phyloP scores from a whole-genome alignment of 1,140 invertebrate species.

The Camponotus vicinus region DNA sequence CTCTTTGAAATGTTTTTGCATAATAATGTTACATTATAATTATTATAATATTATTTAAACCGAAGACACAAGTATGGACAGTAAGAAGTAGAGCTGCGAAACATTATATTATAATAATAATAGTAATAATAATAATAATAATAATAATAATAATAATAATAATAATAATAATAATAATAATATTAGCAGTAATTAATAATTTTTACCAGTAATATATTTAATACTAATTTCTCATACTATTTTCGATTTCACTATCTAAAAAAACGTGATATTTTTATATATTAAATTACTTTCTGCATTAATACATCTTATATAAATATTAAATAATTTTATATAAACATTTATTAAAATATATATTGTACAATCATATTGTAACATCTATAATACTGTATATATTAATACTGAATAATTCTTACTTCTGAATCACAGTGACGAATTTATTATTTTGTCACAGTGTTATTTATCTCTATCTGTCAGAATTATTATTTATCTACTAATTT shows the following conservation, averaged over 20 bases:
- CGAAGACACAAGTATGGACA: not conserved
- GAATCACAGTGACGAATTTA: too few species aligned
- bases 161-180: too few species aligned
- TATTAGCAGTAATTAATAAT: not conserved
- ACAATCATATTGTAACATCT: not conserved
- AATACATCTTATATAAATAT: too few species aligned
- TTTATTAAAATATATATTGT: too few species aligned
- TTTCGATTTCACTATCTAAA: too few species aligned
- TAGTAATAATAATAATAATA: too few species aligned
- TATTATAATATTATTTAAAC: not conserved
- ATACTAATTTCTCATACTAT: not conserved
- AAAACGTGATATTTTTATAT: too few species aligned
- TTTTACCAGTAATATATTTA: too few species aligned
- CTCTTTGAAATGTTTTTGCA: not conserved
- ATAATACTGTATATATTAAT: not conserved
- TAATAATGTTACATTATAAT: slow-evolving; percentile 5
- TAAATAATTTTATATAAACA: too few species aligned
- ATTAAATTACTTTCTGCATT: too few species aligned
- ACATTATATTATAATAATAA: not conserved
- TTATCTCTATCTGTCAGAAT: not conserved
- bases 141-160: not conserved
- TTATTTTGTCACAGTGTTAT: not conserved
- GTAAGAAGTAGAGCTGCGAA: not conserved
- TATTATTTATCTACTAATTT: not conserved
- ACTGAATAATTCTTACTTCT: too few species aligned